Conservation (phyloP, 1,140 invertebrate species). For the Orchestia grillus region DNA sequence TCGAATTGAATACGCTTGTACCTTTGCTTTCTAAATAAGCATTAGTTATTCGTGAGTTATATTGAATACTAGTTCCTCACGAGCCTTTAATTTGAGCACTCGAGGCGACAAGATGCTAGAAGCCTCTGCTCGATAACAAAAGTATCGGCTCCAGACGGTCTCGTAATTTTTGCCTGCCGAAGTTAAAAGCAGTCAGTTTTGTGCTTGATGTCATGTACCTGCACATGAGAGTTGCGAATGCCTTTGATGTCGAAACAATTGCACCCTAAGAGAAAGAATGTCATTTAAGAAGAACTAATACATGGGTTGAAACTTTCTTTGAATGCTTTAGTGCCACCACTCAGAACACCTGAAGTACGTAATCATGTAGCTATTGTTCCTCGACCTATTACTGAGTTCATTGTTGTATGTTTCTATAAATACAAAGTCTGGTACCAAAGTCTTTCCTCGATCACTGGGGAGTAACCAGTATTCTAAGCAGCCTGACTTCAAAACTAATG, state of each 20-base stretch:
- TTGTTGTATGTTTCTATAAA: too few species aligned
- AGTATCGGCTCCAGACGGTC: not conserved
- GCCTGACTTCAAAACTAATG: too few species aligned
- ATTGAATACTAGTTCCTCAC: not conserved
- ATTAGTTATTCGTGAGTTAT: not conserved
- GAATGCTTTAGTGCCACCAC: too few species aligned
- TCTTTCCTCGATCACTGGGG: too few species aligned
- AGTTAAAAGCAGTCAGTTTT: not conserved
- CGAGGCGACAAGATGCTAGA: not conserved
- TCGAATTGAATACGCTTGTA: not conserved
- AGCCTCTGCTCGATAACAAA: not conserved
- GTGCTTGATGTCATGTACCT: not conserved
- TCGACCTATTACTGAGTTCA: too few species aligned
- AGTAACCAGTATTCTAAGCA: too few species aligned
- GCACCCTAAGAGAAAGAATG: not conserved
- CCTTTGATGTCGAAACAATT: not conserved
- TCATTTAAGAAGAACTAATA: not conserved
- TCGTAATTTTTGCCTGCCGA: not conserved
- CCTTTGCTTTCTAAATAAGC: not conserved
- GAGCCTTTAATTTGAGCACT: not conserved
- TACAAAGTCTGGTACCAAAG: too few species aligned
- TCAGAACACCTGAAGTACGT: too few species aligned
- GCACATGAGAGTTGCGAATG: not conserved
- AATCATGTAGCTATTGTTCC: too few species aligned
- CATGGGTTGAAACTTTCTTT: too few species aligned